These are phyloP conservation scores for Rambutsinella grinnellia DNA, from an alignment of 2,888 invertebrate species.

Conservation along the genomic window DNA sequence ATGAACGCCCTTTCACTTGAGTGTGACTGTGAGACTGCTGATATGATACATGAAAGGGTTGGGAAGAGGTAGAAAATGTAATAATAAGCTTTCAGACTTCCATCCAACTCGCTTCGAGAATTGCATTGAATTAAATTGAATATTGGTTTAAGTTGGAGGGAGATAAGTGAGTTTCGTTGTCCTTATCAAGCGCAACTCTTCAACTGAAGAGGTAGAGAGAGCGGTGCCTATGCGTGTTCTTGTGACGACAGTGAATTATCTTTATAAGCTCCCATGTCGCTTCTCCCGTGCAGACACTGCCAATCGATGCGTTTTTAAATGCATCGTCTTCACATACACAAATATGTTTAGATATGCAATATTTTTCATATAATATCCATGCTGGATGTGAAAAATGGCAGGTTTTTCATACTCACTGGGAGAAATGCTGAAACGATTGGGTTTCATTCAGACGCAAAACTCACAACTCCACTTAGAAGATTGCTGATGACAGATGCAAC, in stretches of 20 bases:
- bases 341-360: too few relatives aligned
- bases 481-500: too few relatives aligned
- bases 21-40: not conserved
- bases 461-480: too few relatives aligned
- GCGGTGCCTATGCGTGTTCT: not conserved
- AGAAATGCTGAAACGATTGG: too few relatives aligned
- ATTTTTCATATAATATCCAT: too few relatives aligned
- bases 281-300: too few relatives aligned
- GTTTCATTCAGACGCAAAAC: too few relatives aligned
- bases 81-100: not conserved
- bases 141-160: not conserved
- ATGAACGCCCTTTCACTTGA: not conserved
- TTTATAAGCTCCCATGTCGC: not conserved
- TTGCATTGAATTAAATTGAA: not conserved
- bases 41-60: not conserved
- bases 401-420: too few relatives aligned
- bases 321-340: too few relatives aligned
- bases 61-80: not conserved
- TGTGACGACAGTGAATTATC: slow-evolving; percentile 6
- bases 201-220: not conserved
- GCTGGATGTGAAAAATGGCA: too few relatives aligned
- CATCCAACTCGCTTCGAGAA: not conserved
- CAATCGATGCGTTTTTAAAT: too few relatives aligned
- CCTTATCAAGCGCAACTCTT: slow-evolving; percentile 25
- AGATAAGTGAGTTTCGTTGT: slow-evolving; percentile 1